Base-by-base conservation (phyloP, 2,888 invertebrate species). In the Cloeon dipterum region DNA sequence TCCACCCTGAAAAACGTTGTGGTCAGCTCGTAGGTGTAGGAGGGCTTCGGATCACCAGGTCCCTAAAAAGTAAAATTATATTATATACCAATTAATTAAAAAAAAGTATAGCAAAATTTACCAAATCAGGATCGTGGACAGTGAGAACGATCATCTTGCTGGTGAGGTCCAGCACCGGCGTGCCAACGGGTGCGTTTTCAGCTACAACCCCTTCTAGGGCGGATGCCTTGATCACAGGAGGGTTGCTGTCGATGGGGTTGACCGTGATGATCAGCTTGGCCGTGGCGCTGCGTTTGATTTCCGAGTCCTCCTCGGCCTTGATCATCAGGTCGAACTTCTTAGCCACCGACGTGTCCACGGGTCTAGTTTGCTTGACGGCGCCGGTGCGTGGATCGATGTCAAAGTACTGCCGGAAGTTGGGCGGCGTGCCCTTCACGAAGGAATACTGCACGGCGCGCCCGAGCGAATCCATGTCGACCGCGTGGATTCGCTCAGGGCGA, bases 381-480 rank as follows among this genome's bases (percentile, higher is more conserved):
- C 83, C 88, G 1, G 75, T 75, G 39, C 68, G 69, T 1, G 70
- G 66, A 53, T 88, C 78, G 46, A 88, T 83, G 43, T 75, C 68
- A 57, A 89, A 88, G 55, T 77, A 86, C 10, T 75, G 75, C 0
- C 63, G 59, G 60, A 75, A 89, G 40, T 70, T 69, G 7, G 70
- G 63, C 0, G 86, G 88, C 44, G 68, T 71, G 1, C 86, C 88
- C 43, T 74, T 77, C 11, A 77, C 66, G 49, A 88, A 83, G 39
- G 70, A 74, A 53, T 86, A 88, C 37, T 66, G 66, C 42, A 89
- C 83, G 1, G 76, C 72, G 1, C 82, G 71, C 50, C 82, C 78
- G 32, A 88, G 66, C 1, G 85, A 82, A 50, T 88, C 88, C 70
- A 82, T 75, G 55, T 89, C 88, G 0, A 82, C 73, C 0, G 88